Evolutionary conservation across 2,113 vertebrate genomes (phyloP), one percentile per base, ranked within the genome.

Genomic region (Engystomops pustulosus): DNA sequence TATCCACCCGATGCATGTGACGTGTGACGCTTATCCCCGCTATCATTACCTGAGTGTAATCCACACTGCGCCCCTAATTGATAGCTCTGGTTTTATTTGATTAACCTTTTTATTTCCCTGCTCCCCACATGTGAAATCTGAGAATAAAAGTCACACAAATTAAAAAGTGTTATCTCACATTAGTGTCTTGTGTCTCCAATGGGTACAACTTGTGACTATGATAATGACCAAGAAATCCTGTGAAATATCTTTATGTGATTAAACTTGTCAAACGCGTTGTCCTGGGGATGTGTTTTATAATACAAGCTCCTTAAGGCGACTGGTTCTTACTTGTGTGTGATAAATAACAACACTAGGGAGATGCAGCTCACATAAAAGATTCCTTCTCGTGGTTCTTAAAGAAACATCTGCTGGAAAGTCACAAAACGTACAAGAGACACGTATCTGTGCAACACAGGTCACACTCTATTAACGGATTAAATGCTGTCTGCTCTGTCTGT

Each of bases 141-240:
- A 15, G 11, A 4, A 36, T 12, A 9, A 30, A 58, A 58, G 32
- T 77, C 74, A 58, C 74, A 77, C 74, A 55, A 58, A 77, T 77
- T 77, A 77, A 55, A 58, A 36, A 18, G 74, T 77, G 74, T 58
- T 58, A 55, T 55, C 44, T 38, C 74, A 36, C 51, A 74, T 45
- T 30, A 74, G 44, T 74, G 70, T 49, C 70, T 74, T 74, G 45
- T 17, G 14, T 44, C 41, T 49, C 70, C 47, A 18, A 55, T 34
- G 74, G 32, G 20, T 36, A 55, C 20, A 77, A 55, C 74, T 30
- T 77, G 74, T 58, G 51, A 38, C 44, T 77, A 55, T 38, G 74
- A 77, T 77, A 77, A 77, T 77, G 47, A 55, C 74, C 47, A 38
- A 55, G 74, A 77, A 6, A 77, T 18, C 44, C 44, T 74, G 70